phyloP scores from a whole-genome alignment of 2,113 vertebrate species.

The Neodontobutis hainanensis region DNA sequence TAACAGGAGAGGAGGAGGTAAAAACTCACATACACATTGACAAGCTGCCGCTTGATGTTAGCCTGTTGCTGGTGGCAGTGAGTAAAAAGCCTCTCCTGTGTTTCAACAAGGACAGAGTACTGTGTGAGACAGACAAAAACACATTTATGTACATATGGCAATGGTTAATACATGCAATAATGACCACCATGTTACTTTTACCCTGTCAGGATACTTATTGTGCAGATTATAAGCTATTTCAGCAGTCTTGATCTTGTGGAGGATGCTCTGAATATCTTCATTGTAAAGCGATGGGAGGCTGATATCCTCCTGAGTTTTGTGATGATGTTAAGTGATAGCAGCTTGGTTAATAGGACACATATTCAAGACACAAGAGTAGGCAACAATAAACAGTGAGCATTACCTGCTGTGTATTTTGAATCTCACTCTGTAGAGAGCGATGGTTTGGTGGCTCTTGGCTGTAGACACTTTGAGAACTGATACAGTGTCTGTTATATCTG shows the following conservation, averaged over 20 bases:
- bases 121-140: conserved; percentile 33
- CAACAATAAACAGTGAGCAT: neutral
- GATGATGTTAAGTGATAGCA: conserved; percentile 35
- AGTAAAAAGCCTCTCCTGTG: conserved; percentile 60
- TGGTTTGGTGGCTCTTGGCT: conserved; percentile 59
- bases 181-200: conserved; percentile 39
- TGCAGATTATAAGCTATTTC: conserved; percentile 59
- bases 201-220: conserved; percentile 56
- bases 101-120: conserved; percentile 60
- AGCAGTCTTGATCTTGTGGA: conserved; percentile 69
- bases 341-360: neutral
- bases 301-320: conserved; percentile 52
- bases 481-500: conserved; percentile 71
- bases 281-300: conserved; percentile 40
- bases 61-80: conserved; percentile 66
- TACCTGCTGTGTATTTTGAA: conserved; percentile 76
- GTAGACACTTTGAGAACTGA: conserved; percentile 39
- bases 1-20: conserved; percentile 65
- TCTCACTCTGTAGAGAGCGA: conserved; percentile 75
- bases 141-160: neutral
- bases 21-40: conserved; percentile 78
- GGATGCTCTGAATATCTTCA: conserved; percentile 64
- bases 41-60: conserved; percentile 74
- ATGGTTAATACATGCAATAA: neutral
- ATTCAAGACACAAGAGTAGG: neutral